These are phyloP conservation scores for Temnothorax nylanderi DNA, from an alignment of 1,140 invertebrate genomes.

Conservation along the genomic window DNA sequence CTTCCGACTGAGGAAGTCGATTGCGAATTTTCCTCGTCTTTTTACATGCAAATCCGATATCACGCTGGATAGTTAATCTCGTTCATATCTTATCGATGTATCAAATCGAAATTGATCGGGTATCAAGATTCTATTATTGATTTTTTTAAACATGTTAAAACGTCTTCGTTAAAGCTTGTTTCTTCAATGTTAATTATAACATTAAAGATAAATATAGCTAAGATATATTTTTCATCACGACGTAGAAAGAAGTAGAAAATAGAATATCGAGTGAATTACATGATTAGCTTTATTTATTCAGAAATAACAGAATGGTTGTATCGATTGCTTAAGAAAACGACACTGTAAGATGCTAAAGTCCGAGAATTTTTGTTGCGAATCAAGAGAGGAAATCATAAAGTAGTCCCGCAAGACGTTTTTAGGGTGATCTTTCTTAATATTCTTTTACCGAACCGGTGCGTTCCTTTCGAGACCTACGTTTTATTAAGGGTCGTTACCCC, in stretches of 20 bases:
- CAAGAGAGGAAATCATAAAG: conserved; percentile 32
- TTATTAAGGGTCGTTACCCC: conserved; percentile 81
- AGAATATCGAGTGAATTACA: background rate
- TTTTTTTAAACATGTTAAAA: background rate
- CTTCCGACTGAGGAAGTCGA: conserved; percentile 47
- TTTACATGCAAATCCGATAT: conserved; percentile 40
- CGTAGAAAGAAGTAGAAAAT: background rate
- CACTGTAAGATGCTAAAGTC: background rate
- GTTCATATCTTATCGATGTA: conserved; percentile 21
- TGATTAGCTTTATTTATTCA: background rate
- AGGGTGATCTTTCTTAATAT: conserved; percentile 58
- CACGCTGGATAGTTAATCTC: conserved; percentile 23
- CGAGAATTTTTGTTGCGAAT: background rate
- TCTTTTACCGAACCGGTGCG: conserved; percentile 63
- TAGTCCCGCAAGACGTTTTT: conserved; percentile 54
- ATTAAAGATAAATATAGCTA: background rate
- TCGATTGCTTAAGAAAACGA: background rate
- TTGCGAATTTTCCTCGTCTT: conserved; percentile 42
- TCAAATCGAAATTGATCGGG: background rate
- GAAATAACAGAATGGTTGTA: background rate
- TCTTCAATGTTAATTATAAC: background rate
- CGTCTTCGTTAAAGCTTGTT: background rate
- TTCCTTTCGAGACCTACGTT: conserved; percentile 68
- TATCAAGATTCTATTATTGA: background rate
- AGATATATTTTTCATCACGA: background rate